phyloP scores from a whole-genome alignment of 2,797 vertebrate species.

The Lagocephalus sceleratus region DNA sequence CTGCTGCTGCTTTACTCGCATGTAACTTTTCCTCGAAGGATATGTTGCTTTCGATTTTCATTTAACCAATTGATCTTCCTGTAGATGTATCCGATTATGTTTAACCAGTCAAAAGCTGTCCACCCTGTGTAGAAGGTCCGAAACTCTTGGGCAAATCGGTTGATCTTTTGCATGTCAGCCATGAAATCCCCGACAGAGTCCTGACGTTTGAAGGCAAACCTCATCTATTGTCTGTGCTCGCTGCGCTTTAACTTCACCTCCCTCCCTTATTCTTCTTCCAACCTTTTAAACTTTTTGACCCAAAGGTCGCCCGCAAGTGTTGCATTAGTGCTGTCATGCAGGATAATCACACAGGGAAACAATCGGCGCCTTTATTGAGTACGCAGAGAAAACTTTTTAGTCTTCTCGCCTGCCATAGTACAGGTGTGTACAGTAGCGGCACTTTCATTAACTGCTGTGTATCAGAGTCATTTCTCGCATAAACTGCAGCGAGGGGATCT shows the following conservation, averaged over 20 bases:
- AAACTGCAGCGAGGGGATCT: constrained; percentile 13
- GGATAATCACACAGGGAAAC: constrained; percentile 2
- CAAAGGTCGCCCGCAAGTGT: constrained; percentile 55
- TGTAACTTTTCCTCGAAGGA: neutral
- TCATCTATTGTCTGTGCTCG: constrained; percentile 45
- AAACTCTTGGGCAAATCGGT: no score
- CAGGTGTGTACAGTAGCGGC: no score
- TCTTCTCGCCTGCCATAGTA: no score
- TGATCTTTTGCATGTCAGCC: no score
- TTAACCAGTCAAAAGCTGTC: no score
- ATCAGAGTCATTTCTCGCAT: no score
- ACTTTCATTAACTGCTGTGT: no score
- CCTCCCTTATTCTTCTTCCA: constrained; percentile 39
- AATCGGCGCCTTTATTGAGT: no score
- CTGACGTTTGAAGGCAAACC: constrained; percentile 42
- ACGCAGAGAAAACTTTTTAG: no score
- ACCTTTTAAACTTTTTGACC: constrained; percentile 62
- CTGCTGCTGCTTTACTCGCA: neutral
- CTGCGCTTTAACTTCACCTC: constrained; percentile 33
- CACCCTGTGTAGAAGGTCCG: no score
- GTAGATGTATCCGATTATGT: no score
- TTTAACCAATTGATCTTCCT: no score
- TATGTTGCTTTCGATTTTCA: neutral
- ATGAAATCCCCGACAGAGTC: constrained; percentile 20
- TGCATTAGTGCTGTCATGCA: constrained; percentile 41